Base-by-base conservation (phyloP, 1,140 invertebrate genomes). In the Marisa cornuarietis region DNA sequence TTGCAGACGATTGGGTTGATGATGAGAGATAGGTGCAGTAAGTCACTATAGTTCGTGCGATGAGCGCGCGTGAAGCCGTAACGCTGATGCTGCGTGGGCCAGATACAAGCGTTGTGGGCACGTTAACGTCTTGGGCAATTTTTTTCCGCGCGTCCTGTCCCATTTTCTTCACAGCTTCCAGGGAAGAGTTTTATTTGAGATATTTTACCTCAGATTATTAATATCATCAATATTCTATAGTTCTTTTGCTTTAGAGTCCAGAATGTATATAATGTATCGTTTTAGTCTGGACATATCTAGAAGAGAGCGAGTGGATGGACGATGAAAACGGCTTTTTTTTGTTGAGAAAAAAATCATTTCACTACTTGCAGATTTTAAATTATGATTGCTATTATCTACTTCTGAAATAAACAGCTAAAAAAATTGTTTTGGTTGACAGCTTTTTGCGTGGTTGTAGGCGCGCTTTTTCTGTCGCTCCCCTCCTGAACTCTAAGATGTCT, bases 331-430 rank as follows among this genome's bases (percentile, higher is more conserved):
- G 54, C 22, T 31, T 31, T 71, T 71, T 73, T 73, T 51, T 73
- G 71, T 73, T 51, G 51, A 72, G n/a, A 49, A 73, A 73, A 73
- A 73, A 73, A 54, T 73, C 71, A 54, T 73, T 73, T 52, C 71
- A 73, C 71, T 73, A 73, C 54, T 73, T 73, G 71, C 71, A 73
- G 71, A 73, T 54, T 73, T 73, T 73, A 73, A 73, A 73, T 54
- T 73, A 73, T 73, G 71, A 73, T 73, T 73, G 71, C 71, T 73
- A 73, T 24, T 73, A 73, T 49, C 71, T 73, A 73, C 71, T 73
- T 73, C 71, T 73, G 54, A 73, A 73, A 73, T 73, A 73, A 73
- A 73, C 49, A 73, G 71, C 71, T 73, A 73, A 18, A 18, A 24
- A 68, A 68, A 68, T 73, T 42, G 31, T 6, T 4, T 42, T 42